A percentile compares a stretch with the other conserved stretches of the same genome.
Evolutionary conservation across 2,113 vertebrate genomes (phyloP).

Genomic region (Tympanuchus pallidicinctus): DNA sequence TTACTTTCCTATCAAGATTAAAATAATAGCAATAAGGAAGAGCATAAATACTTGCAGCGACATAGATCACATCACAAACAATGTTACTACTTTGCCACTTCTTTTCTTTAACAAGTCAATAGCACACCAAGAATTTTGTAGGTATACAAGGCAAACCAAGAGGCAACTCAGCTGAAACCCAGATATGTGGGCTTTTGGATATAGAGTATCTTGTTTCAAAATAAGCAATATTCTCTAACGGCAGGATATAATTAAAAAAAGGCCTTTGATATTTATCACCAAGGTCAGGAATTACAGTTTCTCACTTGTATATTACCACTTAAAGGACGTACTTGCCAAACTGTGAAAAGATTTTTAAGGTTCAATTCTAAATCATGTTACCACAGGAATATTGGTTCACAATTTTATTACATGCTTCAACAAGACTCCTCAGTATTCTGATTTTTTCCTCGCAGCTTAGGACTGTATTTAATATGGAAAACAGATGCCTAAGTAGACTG

Average conservation of each 20-base stretch:
- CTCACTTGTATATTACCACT: background rate
- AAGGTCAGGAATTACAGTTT: background rate
- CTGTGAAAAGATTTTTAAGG: slow-evolving; percentile 4
- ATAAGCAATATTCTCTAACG: background rate
- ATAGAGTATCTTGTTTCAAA: background rate
- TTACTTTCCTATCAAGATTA: background rate
- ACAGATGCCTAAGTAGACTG: slow-evolving; percentile 17
- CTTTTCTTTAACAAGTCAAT: background rate
- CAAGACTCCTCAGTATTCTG: slow-evolving; percentile 20
- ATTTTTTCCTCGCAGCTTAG: background rate
- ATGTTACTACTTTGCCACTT: background rate
- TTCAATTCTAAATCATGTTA: slow-evolving; percentile 43
- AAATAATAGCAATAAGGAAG: background rate
- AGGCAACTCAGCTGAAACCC: slow-evolving; percentile 6
- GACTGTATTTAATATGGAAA: slow-evolving; percentile 30
- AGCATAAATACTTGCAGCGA: background rate
- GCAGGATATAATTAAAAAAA: background rate
- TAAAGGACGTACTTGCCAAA: slow-evolving; percentile 16
- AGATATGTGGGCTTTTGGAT: background rate
- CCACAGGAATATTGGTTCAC: slow-evolving; percentile 45
- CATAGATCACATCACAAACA: background rate
- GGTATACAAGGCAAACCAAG: background rate
- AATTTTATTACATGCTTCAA: slow-evolving; percentile 32
- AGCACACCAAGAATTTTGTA: background rate
- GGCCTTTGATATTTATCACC: slow-evolving; percentile 27